A percentile compares a stretch with the other conserved stretches of the same genome.
phyloP scores from a whole-genome alignment of 2,113 vertebrate species.

The Centrocercus urophasianus region DNA sequence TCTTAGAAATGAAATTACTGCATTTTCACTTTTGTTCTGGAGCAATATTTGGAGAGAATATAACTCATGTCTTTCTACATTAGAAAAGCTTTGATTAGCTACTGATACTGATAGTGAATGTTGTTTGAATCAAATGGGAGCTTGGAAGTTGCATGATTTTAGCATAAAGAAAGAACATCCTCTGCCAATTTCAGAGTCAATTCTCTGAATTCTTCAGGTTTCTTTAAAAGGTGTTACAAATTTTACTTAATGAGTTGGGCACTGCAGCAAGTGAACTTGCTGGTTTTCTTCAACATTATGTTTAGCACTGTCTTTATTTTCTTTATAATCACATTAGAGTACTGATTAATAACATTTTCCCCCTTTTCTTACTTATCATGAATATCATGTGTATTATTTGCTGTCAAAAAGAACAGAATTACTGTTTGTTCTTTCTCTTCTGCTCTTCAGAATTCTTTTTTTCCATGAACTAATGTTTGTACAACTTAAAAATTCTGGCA shows the following conservation, averaged over 20 bases:
- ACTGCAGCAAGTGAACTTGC: not conserved
- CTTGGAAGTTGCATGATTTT: not conserved
- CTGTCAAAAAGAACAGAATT: not conserved
- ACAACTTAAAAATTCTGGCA: not conserved
- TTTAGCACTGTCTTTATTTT: not conserved
- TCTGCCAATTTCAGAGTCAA: not conserved
- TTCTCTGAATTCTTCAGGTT: not conserved
- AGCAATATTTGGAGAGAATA: too few species aligned
- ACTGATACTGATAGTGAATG: not conserved
- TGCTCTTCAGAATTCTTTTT: not conserved
- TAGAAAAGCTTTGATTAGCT: conserved; percentile 1
- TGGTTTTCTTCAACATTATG: not conserved
- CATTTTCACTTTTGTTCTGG: not conserved
- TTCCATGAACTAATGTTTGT: not conserved
- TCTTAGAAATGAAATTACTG: not conserved
- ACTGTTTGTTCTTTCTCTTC: not conserved
- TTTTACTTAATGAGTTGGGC: not conserved
- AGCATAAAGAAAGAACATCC: not conserved
- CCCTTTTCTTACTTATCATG: not conserved
- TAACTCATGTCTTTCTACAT: not conserved
- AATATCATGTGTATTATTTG: not conserved
- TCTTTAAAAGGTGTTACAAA: not conserved
- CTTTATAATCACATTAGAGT: not conserved
- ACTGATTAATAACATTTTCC: not conserved
- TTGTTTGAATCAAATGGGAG: not conserved